Conservation (phyloP, 2,888 invertebrate species). For the Endomychus coccineus region DNA sequence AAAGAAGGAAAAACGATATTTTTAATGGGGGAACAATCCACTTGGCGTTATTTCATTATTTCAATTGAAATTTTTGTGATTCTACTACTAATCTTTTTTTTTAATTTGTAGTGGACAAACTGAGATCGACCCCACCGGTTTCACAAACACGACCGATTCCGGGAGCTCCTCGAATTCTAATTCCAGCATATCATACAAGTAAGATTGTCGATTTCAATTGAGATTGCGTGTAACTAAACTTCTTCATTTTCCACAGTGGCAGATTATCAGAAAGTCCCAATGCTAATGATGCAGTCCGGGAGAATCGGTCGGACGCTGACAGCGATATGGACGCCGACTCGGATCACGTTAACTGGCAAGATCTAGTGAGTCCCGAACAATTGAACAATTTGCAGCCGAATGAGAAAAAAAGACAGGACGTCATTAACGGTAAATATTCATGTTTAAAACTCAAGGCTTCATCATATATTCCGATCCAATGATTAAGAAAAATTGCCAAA, state of each 20-base stretch:
- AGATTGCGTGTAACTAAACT: slow-evolving; percentile 20
- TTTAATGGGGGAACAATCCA: too few relatives aligned
- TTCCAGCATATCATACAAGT: slow-evolving; percentile 45
- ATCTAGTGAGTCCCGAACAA: slow-evolving; percentile 66
- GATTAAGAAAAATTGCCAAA: too few relatives aligned
- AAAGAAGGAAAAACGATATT: too few relatives aligned
- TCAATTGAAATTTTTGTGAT: too few relatives aligned
- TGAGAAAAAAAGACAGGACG: slow-evolving; percentile 86
- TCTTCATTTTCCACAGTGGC: slow-evolving; percentile 47
- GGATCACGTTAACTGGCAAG: slow-evolving; percentile 68
- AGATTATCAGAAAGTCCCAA: slow-evolving; percentile 65
- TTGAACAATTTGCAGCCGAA: slow-evolving; percentile 65
- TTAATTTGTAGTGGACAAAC: slow-evolving; percentile 51
- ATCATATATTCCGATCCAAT: too few relatives aligned
- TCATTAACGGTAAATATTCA: slow-evolving; percentile 67
- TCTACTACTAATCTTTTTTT: slow-evolving; percentile 17
- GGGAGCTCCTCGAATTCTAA: slow-evolving; percentile 61
- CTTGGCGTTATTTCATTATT: too few relatives aligned
- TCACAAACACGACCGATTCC: slow-evolving; percentile 47
- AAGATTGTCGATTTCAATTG: too few relatives aligned
- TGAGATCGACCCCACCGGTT: slow-evolving; percentile 55
- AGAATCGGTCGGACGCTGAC: slow-evolving; percentile 41
- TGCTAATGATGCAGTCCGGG: slow-evolving; percentile 51
- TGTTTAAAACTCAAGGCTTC: background rate
- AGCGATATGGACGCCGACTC: slow-evolving; percentile 54